Evolutionary conservation across 2,113 vertebrate genomes (phyloP).

Genomic region (Brienomyrus longianalis): DNA sequence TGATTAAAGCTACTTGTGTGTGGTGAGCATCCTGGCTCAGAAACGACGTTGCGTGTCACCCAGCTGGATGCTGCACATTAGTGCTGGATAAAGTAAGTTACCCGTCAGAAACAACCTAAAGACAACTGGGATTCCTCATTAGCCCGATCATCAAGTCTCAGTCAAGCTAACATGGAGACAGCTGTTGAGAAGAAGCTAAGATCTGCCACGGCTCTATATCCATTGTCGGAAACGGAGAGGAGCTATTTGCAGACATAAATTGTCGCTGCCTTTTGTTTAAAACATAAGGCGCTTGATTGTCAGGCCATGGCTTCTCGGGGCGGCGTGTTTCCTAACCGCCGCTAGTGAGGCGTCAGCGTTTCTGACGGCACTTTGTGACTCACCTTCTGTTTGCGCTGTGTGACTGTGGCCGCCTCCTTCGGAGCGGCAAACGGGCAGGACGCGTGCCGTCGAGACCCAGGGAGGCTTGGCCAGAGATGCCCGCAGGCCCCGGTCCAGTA

Average conservation of each 20-base stretch:
- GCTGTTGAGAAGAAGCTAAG: not conserved
- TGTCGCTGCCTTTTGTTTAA: not conserved
- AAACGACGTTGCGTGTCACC: not conserved
- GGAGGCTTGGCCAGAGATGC: not conserved
- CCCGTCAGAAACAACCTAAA: not conserved
- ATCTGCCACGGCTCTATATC: not conserved
- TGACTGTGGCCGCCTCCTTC: not conserved
- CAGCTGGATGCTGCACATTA: not conserved
- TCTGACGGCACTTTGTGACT: not conserved
- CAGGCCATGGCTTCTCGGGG: not conserved
- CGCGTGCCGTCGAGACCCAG: not conserved
- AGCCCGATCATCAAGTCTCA: not conserved
- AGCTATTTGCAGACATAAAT: not conserved
- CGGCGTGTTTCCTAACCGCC: not conserved
- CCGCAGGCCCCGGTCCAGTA: not conserved
- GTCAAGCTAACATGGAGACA: not conserved
- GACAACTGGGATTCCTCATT: not conserved
- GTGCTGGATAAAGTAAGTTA: not conserved
- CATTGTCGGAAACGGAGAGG: not conserved
- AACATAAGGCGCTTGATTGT: not conserved
- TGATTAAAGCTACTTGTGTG: not conserved
- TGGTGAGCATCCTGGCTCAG: not conserved
- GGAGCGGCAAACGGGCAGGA: not conserved
- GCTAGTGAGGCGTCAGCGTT: not conserved
- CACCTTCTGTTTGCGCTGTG: not conserved